Evolutionary conservation across 2,888 invertebrate genomes (phyloP).

Genomic region (Odontocolon sp.): DNA sequence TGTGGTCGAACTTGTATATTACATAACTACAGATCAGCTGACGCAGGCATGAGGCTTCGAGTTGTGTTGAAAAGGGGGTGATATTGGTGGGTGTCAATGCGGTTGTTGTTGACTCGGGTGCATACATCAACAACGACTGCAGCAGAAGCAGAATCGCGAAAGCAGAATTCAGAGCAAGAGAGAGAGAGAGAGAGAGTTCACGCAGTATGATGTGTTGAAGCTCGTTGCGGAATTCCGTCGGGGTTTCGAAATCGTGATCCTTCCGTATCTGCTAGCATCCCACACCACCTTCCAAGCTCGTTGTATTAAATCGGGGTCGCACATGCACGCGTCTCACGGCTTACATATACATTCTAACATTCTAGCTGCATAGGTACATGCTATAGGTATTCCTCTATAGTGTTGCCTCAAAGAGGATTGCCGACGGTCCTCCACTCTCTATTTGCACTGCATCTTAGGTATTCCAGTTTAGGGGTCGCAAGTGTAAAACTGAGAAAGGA

Average conservation of each 20-base stretch:
- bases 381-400: slow-evolving; percentile 19
- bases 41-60: slow-evolving; percentile 2
- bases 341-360: neutral
- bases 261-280: slow-evolving; percentile 62
- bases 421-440: slow-evolving; percentile 38
- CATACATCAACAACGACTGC: slow-evolving; percentile 33
- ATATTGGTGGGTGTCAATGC: slow-evolving; percentile 28
- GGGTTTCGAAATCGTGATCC: slow-evolving; percentile 71
- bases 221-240: slow-evolving; percentile 60
- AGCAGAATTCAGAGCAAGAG: no score
- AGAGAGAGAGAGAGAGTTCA: no score
- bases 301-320: slow-evolving; percentile 69
- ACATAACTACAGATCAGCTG: neutral
- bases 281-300: slow-evolving; percentile 23
- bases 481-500: slow-evolving; percentile 8
- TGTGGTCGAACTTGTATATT: slow-evolving; percentile 3
- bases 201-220: slow-evolving; percentile 21
- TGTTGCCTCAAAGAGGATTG: slow-evolving; percentile 32
- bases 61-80: slow-evolving; percentile 17
- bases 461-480: slow-evolving; percentile 10
- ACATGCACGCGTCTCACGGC: slow-evolving; percentile 1
- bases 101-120: slow-evolving; percentile 19
- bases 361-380: neutral
- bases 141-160: slow-evolving; percentile 33
- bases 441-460: slow-evolving; percentile 23